Base-by-base conservation (phyloP, 2,797 vertebrate genomes). In the Pipistrellus pygmaeus region DNA sequence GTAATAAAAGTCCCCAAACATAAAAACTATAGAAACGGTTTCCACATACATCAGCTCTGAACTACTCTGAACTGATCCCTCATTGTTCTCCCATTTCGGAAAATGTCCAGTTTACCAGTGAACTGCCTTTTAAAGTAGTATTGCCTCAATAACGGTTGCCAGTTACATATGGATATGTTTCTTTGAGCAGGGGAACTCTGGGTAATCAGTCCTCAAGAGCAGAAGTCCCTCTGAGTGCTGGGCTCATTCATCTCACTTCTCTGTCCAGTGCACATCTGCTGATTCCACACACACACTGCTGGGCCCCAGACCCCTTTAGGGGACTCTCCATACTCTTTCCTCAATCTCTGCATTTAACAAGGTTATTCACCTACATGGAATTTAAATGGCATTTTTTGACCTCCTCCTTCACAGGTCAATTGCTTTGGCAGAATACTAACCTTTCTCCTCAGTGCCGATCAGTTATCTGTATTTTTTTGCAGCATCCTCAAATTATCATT, bases 351-450 rank as follows among this genome's bases (percentile, higher is more conserved):
- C n/a, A 18, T 80, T 91, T 68, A 69, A 48, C 12, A 82, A 88
- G 71, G 51, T 27, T 55, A 53, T 69, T 88, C 12, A 0, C 71
- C 25, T 60, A 76, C 69, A 83, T 3, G 57, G 68, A 90, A 77
- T 83, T 88, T 68, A 95, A 95, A 89, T 89, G 86, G 30, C 15
- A 88, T 91, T 91, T 95, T 94, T 81, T 95, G 80, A 95, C 83
- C 51, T 88, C 60, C 32, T 91, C 6, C 32, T 94, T 91, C 68
- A 57, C 15, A 93, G 77, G 91, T 88, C 92, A 93, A 30, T 94
- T 91, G 87, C 73, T 95, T 89, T 96, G 85, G 62, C 84, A 94
- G 55, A 60, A 64, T 13, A 55, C 23, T 96, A 41, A 75, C 21
- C 44, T 91, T 94, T 81, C 57, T 85, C 81, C 87, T 55, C 30